phyloP scores from a whole-genome alignment of 2,888 invertebrate species.

The Papilio elwesi region DNA sequence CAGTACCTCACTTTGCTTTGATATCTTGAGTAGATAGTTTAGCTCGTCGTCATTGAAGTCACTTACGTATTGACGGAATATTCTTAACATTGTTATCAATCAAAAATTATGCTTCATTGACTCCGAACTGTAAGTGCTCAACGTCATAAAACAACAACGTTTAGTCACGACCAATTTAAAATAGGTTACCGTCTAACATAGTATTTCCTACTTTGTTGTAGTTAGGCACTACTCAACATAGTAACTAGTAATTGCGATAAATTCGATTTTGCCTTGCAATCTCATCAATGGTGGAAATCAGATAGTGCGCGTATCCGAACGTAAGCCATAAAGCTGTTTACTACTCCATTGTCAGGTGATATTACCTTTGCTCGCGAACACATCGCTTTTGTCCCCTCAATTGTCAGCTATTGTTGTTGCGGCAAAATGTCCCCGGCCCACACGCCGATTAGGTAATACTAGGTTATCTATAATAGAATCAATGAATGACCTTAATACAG shows the following conservation, averaged over 20 bases:
- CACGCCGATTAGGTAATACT: conserved; percentile 20
- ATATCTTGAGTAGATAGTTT: too few relatives aligned
- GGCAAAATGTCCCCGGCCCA: conserved; percentile 18
- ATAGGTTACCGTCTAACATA: conserved; percentile 2
- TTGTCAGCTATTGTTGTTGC: conserved; percentile 33
- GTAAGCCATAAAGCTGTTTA: conserved; percentile 47
- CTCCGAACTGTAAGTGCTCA: background rate
- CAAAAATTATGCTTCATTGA: conserved; percentile 8
- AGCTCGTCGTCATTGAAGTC: too few relatives aligned
- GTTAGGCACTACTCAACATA: background rate
- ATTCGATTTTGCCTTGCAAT: conserved; percentile 24
- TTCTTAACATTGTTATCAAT: background rate
- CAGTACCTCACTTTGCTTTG: too few relatives aligned
- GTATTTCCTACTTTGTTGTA: conserved; percentile 11
- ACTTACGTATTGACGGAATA: background rate
- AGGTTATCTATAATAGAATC: conserved; percentile 18
- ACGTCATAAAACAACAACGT: conserved; percentile 6
- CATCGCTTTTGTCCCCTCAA: conserved; percentile 24
- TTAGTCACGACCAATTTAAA: conserved; percentile 17
- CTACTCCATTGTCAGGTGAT: conserved; percentile 53
- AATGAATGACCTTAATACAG: background rate
- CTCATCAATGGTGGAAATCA: conserved; percentile 23
- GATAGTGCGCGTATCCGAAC: conserved; percentile 30
- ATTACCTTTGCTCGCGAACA: conserved; percentile 25
- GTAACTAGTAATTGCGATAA: background rate